phyloP scores from a whole-genome alignment of 2,888 invertebrate species.

The Linnaemya vulpina region DNA sequence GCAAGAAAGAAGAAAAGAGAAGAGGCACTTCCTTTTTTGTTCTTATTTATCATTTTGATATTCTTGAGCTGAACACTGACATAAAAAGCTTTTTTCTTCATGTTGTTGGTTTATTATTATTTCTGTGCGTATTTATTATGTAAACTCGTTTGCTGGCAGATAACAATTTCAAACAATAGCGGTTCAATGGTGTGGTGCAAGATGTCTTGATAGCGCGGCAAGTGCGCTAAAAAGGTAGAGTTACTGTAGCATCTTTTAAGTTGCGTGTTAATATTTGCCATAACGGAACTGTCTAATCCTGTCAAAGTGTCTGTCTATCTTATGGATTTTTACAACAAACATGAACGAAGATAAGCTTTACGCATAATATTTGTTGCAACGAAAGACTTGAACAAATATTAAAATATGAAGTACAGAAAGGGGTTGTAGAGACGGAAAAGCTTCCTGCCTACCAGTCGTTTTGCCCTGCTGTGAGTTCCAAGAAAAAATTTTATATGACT shows the following conservation, averaged over 20 bases:
- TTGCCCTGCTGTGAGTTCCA: too few relatives aligned
- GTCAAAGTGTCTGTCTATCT: slow-evolving; percentile 57
- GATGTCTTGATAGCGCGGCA: background rate
- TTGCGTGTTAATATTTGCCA: slow-evolving; percentile 65
- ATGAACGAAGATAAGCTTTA: slow-evolving; percentile 41
- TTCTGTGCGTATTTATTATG: slow-evolving; percentile 9
- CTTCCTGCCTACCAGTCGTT: too few relatives aligned
- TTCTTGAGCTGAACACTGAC: slow-evolving; percentile 30
- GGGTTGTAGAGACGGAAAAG: background rate
- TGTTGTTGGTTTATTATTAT: background rate
- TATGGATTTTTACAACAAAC: slow-evolving; percentile 50
- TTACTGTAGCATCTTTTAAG: slow-evolving; percentile 50
- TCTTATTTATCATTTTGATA: background rate
- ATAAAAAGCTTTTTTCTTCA: slow-evolving; percentile 25
- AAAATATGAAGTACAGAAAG: background rate
- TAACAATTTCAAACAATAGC: slow-evolving; percentile 45
- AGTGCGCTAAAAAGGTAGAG: slow-evolving; percentile 16
- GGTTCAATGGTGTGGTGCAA: background rate
- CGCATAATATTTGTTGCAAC: slow-evolving; percentile 5
- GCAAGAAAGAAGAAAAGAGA: slow-evolving; percentile 6
- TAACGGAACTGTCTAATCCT: slow-evolving; percentile 66
- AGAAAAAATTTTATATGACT: too few relatives aligned
- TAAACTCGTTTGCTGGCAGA: slow-evolving; percentile 12
- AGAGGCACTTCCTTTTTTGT: slow-evolving; percentile 6
- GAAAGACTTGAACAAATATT: slow-evolving; percentile 24